Evolutionary conservation across 2,888 invertebrate genomes (phyloP), one percentile per base, ranked within the genome.

Genomic region (Embidobia sp.): DNA sequence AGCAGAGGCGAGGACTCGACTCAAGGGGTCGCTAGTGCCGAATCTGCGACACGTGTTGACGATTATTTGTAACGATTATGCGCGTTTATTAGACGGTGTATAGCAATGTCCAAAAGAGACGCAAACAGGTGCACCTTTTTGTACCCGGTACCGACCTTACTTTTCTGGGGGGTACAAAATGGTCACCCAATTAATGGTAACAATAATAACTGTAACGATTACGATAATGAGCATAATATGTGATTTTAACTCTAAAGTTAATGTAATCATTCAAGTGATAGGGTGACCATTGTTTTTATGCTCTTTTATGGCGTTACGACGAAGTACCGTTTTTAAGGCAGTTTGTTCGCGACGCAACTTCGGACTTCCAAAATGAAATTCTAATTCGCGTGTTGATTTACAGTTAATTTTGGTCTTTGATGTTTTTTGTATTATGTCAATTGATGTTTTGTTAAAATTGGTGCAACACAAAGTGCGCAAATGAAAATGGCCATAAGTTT

Each of bases 71-170:
- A 76, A 76, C 49, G 72, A 72, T 55, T 78, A 64, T 75, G 73
- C 66, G 79, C 76, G 76, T 76, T 76, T 63, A 69, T 79, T 77
- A 74, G 72, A 77, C 57, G 69, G 76, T 78, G 69, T 57, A 76
- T 78, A 75, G 78, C 74, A 73, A 70, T 59, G 77, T 79, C 77
- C 79, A 69, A 51, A 79, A 77, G 72, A 67, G 67, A 37, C 53
- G 37, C 77, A 66, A 49, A 33, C 31, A 40, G 29, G 22, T 59
- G 22, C 27, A 31, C 18, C 13, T 66, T 27, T 8, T 10, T 48
- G 16, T 29, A 33, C 10, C n/a, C n/a, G n/a, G n/a, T n/a, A n/a
- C n/a, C n/a, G n/a, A n/a, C n/a, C n/a, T n/a, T n/a, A n/a, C n/a
- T n/a, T n/a, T n/a, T n/a, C n/a, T n/a, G n/a, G n/a, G n/a, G n/a